Percentiles rank a stretch among this genome's conserved stretches.
phyloP scores from a whole-genome alignment of 2,113 vertebrate genomes.

The Hydrolagus affinis region DNA sequence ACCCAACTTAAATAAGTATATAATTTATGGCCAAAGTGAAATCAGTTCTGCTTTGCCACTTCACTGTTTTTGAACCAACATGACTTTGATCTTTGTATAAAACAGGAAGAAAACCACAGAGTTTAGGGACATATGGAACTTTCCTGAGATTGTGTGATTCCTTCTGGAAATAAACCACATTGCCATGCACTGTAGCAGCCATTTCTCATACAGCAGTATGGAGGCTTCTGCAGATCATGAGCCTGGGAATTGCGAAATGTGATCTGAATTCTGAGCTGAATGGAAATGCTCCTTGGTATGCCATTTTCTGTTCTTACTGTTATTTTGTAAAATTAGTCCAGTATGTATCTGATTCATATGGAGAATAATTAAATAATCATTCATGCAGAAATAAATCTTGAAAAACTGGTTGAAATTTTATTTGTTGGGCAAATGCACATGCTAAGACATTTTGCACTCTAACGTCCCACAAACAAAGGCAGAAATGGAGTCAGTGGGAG shows the following conservation, averaged over 20 bases:
- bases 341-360: not conserved
- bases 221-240: not conserved
- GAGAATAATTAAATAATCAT: not conserved
- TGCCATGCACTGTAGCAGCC: not conserved
- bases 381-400: not conserved
- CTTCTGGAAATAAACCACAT: slow-evolving; percentile 34
- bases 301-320: not conserved
- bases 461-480: too few species aligned
- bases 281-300: too few species aligned
- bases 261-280: not conserved
- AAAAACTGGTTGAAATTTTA: not conserved
- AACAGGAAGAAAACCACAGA: slow-evolving; percentile 37
- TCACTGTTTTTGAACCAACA: not conserved
- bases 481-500: too few species aligned
- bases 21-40: not conserved
- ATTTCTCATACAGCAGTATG: not conserved
- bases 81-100: slow-evolving; percentile 29
- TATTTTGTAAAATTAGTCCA: not conserved
- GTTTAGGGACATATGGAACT: slow-evolving; percentile 17
- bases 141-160: slow-evolving; percentile 34
- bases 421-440: not conserved
- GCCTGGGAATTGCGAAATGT: not conserved
- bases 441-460: too few species aligned
- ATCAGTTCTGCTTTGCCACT: not conserved
- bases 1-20: not conserved